A percentile compares a stretch with the other conserved stretches of the same genome.
These are phyloP conservation scores for Cherax destructor DNA, from an alignment of 1,140 invertebrate genomes.

Conservation along the genomic window DNA sequence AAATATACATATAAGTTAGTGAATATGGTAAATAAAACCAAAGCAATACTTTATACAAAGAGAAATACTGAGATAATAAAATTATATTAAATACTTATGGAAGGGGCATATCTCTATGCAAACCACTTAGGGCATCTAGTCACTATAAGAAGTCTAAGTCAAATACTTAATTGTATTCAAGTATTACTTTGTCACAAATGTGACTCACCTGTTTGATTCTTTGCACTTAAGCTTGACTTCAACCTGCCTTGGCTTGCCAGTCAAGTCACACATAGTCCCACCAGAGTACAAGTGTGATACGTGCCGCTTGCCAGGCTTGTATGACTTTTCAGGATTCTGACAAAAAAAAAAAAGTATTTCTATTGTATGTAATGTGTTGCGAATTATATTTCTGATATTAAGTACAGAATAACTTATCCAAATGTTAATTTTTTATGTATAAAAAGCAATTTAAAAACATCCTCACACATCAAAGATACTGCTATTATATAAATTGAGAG, in stretches of 20 bases:
- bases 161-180: no score
- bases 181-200: background rate
- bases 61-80: background rate
- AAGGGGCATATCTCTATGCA: background rate
- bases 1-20: background rate
- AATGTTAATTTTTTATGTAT: no score
- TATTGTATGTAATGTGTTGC: no score
- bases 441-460: no score
- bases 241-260: conserved; percentile 84
- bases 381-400: no score
- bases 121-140: no score
- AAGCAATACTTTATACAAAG: background rate
- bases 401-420: no score
- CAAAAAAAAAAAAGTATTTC: background rate
- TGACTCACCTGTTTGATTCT: conserved; percentile 49
- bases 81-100: background rate
- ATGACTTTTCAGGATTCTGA: conserved; percentile 85
- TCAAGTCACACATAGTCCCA: conserved; percentile 88
- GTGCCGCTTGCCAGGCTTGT: conserved; percentile 82
- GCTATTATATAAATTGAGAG: no score
- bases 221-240: conserved; percentile 89
- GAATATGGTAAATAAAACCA: background rate
- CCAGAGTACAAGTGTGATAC: conserved; percentile 91
- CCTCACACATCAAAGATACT: no score
- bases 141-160: no score